Evolutionary conservation across 2,797 vertebrate species (phyloP).

Genomic region (Malacoctenus gilli): DNA sequence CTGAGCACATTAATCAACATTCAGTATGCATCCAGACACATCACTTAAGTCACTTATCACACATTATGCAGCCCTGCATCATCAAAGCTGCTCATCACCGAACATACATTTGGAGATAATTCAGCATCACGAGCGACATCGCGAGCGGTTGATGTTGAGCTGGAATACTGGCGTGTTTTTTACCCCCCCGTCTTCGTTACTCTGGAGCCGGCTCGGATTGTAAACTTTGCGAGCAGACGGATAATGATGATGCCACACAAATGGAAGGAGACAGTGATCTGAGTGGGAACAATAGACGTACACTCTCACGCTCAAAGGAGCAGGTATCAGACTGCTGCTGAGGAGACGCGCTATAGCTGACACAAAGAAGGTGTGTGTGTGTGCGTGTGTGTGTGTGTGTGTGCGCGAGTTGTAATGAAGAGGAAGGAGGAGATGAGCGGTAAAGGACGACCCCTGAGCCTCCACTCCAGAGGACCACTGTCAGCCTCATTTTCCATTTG

Average conservation of each 20-base stretch:
- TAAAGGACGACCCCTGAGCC: slow-evolving; percentile 60
- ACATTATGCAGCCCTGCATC: slow-evolving; percentile 22
- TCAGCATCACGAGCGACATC: slow-evolving; percentile 14
- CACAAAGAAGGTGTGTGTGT: slow-evolving; percentile 25
- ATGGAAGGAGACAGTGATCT: slow-evolving; percentile 26
- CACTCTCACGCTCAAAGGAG: neutral
- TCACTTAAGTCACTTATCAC: slow-evolving; percentile 27
- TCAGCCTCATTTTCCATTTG: slow-evolving; percentile 65
- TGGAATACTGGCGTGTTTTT: neutral
- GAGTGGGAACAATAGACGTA: slow-evolving; percentile 2
- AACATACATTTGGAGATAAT: slow-evolving; percentile 21
- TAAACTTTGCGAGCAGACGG: neutral
- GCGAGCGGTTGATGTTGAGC: slow-evolving; percentile 7
- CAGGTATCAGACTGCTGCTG: neutral
- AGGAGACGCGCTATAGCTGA: slow-evolving; percentile 1
- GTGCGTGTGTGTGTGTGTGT: slow-evolving; percentile 9
- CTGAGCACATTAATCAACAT: slow-evolving; percentile 39
- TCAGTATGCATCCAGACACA: slow-evolving; percentile 27
- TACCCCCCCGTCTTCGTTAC: neutral
- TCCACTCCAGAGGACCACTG: slow-evolving; percentile 61
- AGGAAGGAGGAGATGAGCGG: slow-evolving; percentile 34
- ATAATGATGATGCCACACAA: slow-evolving; percentile 15
- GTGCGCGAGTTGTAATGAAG: slow-evolving; percentile 19
- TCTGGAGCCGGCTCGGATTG: neutral
- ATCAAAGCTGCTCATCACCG: slow-evolving; percentile 31